Percentiles rank a stretch among this genome's conserved stretches.
These are phyloP conservation scores for Rhizomys pruinosus DNA, from an alignment of 2,113 vertebrate species.

Conservation along the genomic window DNA sequence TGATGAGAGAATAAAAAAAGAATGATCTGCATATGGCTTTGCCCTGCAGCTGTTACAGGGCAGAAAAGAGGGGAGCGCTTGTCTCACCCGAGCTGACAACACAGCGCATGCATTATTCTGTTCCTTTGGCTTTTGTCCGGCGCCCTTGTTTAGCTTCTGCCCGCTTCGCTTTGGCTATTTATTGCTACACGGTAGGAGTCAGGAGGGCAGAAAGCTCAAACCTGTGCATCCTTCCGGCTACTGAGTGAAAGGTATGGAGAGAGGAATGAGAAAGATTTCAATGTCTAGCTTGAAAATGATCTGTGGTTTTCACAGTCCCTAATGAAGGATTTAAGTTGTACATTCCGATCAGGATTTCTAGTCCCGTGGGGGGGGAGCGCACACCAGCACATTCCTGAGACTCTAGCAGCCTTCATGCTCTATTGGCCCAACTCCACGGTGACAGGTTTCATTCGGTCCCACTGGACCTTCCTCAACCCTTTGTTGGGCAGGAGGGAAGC, in stretches of 20 bases:
- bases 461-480: background rate
- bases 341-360: constrained; percentile 79
- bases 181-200: background rate
- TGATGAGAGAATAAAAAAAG: background rate
- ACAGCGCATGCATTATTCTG: constrained; percentile 16
- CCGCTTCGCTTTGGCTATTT: constrained; percentile 47
- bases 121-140: constrained; percentile 13
- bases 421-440: background rate
- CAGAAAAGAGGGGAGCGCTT: background rate
- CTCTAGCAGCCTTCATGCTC: background rate
- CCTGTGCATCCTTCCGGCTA: background rate
- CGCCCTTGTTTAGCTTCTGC: constrained; percentile 13
- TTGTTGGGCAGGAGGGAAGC: background rate
- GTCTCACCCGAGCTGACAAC: constrained; percentile 9
- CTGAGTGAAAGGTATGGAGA: background rate
- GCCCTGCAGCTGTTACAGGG: background rate
- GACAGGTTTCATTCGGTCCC: background rate
- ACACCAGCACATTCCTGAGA: constrained; percentile 68
- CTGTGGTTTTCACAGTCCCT: constrained; percentile 26
- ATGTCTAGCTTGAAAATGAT: background rate
- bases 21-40: background rate
- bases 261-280: background rate
- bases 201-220: constrained; percentile 16
- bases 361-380: constrained; percentile 56
- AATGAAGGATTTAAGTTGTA: constrained; percentile 63